Percentiles rank a stretch among this genome's conserved stretches.
Conservation (phyloP, 2,797 vertebrate species). For the Gambelia wislizenii region DNA sequence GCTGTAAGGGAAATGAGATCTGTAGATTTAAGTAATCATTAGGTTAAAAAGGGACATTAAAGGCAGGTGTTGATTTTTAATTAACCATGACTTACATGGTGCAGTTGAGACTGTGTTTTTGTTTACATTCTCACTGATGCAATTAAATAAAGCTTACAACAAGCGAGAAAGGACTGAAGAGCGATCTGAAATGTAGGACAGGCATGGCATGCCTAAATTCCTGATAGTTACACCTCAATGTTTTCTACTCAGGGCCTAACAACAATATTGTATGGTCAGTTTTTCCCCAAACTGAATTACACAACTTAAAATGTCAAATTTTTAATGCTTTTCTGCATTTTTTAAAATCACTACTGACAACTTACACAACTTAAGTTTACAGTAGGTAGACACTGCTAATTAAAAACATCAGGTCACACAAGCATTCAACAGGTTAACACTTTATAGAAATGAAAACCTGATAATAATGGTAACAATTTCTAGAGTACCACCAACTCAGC, state of each 20-base stretch:
- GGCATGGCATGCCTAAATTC: not conserved
- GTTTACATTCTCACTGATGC: not conserved
- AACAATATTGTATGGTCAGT: not conserved
- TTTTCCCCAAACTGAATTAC: constrained; percentile 44
- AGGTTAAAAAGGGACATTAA: not conserved
- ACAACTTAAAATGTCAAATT: constrained; percentile 50
- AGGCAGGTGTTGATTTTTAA: not conserved
- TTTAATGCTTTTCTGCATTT: constrained; percentile 53
- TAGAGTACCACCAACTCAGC: constrained; percentile 46
- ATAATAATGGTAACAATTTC: constrained; percentile 51
- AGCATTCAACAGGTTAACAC: constrained; percentile 38
- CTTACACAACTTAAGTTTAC: constrained; percentile 49
- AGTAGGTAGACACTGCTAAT: constrained; percentile 52
- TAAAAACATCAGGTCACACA: constrained; percentile 37
- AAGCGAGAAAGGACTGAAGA: not conserved
- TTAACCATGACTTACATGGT: not conserved
- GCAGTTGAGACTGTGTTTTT: not conserved
- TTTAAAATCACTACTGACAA: constrained; percentile 32
- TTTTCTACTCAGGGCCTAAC: not conserved
- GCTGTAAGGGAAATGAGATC: not conserved
- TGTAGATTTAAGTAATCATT: not conserved
- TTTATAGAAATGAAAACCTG: constrained; percentile 50
- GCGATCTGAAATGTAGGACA: not conserved
- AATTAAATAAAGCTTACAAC: not conserved
- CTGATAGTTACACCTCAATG: no score